A percentile compares a stretch with the other conserved stretches of the same genome.
phyloP scores from a whole-genome alignment of 2,797 vertebrate genomes.

The Xenopus petersii region DNA sequence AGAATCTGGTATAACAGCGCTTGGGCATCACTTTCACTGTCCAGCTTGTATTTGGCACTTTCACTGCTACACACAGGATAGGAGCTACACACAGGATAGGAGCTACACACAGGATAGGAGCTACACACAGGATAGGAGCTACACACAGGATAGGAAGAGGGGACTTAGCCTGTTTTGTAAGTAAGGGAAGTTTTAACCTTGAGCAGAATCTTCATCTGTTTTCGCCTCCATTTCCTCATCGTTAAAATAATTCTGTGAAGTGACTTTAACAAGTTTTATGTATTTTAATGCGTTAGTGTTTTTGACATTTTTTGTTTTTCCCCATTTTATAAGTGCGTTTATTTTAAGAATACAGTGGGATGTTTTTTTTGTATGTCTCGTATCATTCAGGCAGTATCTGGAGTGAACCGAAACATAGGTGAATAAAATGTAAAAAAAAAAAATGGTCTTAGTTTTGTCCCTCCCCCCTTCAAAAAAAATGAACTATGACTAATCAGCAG shows the following conservation, averaged over 20 bases:
- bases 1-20: too few species aligned
- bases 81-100: too few species aligned
- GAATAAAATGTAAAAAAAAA: conserved; percentile 39
- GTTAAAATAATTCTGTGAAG: conserved; percentile 66
- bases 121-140: too few species aligned
- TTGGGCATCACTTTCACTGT: not conserved
- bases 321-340: conserved; percentile 73
- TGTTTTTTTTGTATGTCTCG: conserved; percentile 59
- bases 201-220: not conserved
- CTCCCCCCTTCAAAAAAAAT: too few species aligned
- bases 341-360: conserved; percentile 64
- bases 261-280: conserved; percentile 68
- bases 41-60: not conserved
- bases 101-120: too few species aligned
- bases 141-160: not conserved
- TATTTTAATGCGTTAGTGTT: conserved; percentile 72
- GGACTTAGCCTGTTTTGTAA: not conserved
- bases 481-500: too few species aligned
- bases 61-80: not conserved
- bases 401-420: conserved; percentile 65
- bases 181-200: not conserved
- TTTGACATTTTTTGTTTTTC: conserved; percentile 39
- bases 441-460: not conserved
- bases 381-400: conserved; percentile 59
- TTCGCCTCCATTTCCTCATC: conserved; percentile 55